Conservation (phyloP, 2,113 vertebrate species). For the Malaclemys terrapin region DNA sequence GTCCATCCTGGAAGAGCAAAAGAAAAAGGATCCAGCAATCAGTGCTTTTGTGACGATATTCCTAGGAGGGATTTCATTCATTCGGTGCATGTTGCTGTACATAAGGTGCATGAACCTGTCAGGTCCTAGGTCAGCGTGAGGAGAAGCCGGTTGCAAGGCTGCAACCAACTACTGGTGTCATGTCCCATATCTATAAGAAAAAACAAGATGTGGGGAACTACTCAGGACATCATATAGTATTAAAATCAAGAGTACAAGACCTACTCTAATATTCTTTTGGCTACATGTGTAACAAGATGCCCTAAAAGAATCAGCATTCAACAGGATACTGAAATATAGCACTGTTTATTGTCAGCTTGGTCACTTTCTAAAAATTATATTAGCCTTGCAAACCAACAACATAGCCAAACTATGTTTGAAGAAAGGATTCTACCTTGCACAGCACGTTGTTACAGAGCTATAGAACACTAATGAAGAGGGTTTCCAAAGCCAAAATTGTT, state of each 20-base stretch:
- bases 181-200: slow-evolving; percentile 94
- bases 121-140: slow-evolving; percentile 83
- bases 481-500: too few relatives aligned
- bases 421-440: neutral
- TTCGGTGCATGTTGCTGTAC: slow-evolving; percentile 51
- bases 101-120: slow-evolving; percentile 47
- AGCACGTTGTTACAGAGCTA: neutral
- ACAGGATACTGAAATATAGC: neutral
- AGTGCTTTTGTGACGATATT: slow-evolving; percentile 73
- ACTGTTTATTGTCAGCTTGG: neutral
- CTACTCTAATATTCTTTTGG: neutral
- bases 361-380: neutral
- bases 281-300: neutral
- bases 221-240: rapidly evolving
- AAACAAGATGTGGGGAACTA: neutral
- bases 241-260: neutral
- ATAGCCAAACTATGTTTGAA: neutral
- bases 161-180: slow-evolving; percentile 96
- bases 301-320: neutral
- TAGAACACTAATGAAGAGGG: too few relatives aligned
- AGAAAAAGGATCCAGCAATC: slow-evolving; percentile 66
- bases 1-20: slow-evolving; percentile 59
- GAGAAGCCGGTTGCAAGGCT: slow-evolving; percentile 94
- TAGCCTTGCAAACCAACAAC: neutral
- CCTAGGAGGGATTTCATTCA: slow-evolving; percentile 34